A percentile compares a stretch with the other conserved stretches of the same genome.
These are phyloP conservation scores for Arctocebus calabarensis DNA, from an alignment of 2,797 vertebrate species.

Conservation along the genomic window DNA sequence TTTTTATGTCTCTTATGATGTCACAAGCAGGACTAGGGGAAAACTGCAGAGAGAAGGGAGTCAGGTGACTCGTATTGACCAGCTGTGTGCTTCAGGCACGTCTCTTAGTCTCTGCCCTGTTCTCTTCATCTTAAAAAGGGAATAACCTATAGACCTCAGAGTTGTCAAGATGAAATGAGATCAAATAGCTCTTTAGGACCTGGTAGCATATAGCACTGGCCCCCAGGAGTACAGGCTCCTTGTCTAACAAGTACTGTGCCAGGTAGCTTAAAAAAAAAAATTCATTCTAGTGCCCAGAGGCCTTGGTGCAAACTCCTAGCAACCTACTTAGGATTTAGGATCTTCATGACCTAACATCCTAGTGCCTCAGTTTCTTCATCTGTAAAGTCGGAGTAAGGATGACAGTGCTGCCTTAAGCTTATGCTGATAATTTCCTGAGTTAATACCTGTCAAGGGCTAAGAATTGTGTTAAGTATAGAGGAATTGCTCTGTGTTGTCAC, in stretches of 20 bases:
- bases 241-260: background rate
- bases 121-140: background rate
- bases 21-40: background rate
- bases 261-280: too few species aligned
- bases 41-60: background rate
- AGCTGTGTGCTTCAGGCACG: too few species aligned
- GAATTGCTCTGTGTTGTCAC: background rate
- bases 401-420: background rate
- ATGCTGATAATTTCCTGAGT: background rate
- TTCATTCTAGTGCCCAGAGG: background rate
- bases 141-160: background rate
- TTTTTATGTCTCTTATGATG: accelerated
- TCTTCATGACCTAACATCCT: background rate
- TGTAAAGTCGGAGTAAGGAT: background rate
- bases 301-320: background rate
- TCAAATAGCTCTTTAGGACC: background rate
- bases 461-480: background rate
- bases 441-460: background rate
- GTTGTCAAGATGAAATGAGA: background rate
- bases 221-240: background rate
- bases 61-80: accelerated
- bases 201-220: background rate
- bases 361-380: background rate
- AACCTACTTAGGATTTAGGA: background rate
- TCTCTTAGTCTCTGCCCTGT: background rate